A percentile compares a stretch with the other conserved stretches of the same genome.
Conservation (phyloP, 1,140 invertebrate species). For the Eumaeus atala region DNA sequence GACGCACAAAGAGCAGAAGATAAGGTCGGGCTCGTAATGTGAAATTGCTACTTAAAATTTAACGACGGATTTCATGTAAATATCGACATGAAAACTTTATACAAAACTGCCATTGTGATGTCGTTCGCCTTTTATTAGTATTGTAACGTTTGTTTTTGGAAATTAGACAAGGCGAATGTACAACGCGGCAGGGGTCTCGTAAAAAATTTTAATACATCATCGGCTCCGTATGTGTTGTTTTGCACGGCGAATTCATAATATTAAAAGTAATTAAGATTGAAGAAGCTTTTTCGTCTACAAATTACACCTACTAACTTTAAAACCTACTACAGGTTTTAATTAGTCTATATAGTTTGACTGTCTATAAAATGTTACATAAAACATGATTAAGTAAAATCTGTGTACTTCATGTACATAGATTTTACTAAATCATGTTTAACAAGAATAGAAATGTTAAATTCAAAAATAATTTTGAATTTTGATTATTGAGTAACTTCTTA, state of each 20-base stretch:
- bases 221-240: not conserved
- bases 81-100: constrained; percentile 28
- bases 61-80: constrained; percentile 39
- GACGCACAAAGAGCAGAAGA: constrained; percentile 49
- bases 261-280: too few species aligned
- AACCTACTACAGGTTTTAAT: too few species aligned
- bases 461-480: too few species aligned
- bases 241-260: not conserved
- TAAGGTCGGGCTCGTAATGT: constrained; percentile 36
- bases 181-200: not conserved
- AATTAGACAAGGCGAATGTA: not conserved
- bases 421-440: too few species aligned
- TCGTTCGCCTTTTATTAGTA: not conserved
- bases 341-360: too few species aligned
- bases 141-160: not conserved
- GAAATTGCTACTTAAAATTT: constrained; percentile 53
- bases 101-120: constrained; percentile 11
- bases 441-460: too few species aligned
- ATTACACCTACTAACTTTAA: too few species aligned
- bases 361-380: too few species aligned
- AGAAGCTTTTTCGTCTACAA: too few species aligned
- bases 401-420: too few species aligned
- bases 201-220: not conserved
- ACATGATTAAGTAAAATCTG: too few species aligned
- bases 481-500: too few species aligned